Percentiles rank a stretch among this genome's conserved stretches.
These are phyloP conservation scores for Psilopogon haemacephalus DNA, from an alignment of 2,113 vertebrate genomes.

Conservation along the genomic window DNA sequence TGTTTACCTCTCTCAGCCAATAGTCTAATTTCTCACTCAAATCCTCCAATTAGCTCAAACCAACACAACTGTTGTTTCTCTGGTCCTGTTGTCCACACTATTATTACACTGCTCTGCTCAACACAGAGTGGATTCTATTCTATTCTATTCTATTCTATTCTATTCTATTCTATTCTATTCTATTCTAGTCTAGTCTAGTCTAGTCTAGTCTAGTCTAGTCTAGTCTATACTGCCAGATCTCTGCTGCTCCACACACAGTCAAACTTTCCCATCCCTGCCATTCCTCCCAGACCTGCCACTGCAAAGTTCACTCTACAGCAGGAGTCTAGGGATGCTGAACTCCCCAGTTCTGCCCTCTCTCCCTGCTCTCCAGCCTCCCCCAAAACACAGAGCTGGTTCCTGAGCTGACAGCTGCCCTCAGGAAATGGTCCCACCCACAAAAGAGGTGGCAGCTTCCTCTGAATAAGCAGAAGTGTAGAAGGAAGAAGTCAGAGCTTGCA, in stretches of 20 bases:
- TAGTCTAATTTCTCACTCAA: too few species aligned
- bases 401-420: neutral
- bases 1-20: too few species aligned
- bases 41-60: too few species aligned
- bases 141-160: too few species aligned
- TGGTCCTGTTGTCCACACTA: too few species aligned
- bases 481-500: neutral
- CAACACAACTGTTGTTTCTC: too few species aligned
- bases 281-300: neutral
- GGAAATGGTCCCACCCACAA: neutral
- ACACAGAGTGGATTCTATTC: neutral
- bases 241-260: neutral
- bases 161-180: too few species aligned
- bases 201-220: too few species aligned
- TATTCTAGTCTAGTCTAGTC: too few species aligned
- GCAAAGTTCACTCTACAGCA: neutral
- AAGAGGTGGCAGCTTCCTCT: neutral
- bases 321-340: neutral
- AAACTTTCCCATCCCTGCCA: neutral
- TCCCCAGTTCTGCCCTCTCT: neutral
- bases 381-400: neutral
- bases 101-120: neutral
- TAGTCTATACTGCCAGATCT: neutral
- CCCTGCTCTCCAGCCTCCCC: too few species aligned
- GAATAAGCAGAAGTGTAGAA: neutral